Base-by-base conservation (phyloP, 2,888 invertebrate genomes). In the Brachypterus glaber region DNA sequence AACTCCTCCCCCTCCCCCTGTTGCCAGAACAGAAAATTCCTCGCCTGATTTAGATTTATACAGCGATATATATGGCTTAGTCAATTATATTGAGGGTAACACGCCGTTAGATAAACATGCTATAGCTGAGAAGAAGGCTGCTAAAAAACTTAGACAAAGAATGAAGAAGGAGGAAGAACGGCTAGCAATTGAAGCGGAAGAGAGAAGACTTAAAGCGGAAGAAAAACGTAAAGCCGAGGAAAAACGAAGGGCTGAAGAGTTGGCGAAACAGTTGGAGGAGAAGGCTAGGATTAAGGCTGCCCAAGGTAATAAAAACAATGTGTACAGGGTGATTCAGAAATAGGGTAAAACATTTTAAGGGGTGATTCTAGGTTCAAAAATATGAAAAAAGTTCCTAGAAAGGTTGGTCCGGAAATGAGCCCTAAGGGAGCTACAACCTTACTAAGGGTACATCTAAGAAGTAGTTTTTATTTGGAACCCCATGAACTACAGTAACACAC, bases 111-210 rank as follows among this genome's bases (percentile, higher is more conserved):
- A 59, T 45, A 62, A 64, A 44, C 52, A 58, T 18, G 59, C 59
- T 18, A 39, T 61, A 38, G 63, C 63, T 11, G 51, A 62, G 33
- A 84, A 85, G 64, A 86, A 87, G 59, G 76, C 80, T 1, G 86
- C 86, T n/a, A 88, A 88, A 63, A 82, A 87, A 54, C 82, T 81
- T 25, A 67, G 87, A 2, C 87, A 88, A 64, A 80, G 81, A 53
- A 77, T 81, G 44, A 79, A 80, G 57, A 80, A 79, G 56, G 59
- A 64, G 42, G 60, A 63, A 44, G 60, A 63, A 35, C 46, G 50
- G 16, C 42, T 49, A 26, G 44, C 50, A 44, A 43, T 47, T 2
- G 58, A 59, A 41, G 48, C 55, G 41, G 54, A 53, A 13, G 27
- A 46, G 50, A 50, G 26, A 45, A 46, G 38, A 46, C 48, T 38